Percentiles rank a stretch among this genome's conserved stretches.
Evolutionary conservation across 2,797 vertebrate genomes (phyloP).

Genomic region (Atherinosoma microstoma): DNA sequence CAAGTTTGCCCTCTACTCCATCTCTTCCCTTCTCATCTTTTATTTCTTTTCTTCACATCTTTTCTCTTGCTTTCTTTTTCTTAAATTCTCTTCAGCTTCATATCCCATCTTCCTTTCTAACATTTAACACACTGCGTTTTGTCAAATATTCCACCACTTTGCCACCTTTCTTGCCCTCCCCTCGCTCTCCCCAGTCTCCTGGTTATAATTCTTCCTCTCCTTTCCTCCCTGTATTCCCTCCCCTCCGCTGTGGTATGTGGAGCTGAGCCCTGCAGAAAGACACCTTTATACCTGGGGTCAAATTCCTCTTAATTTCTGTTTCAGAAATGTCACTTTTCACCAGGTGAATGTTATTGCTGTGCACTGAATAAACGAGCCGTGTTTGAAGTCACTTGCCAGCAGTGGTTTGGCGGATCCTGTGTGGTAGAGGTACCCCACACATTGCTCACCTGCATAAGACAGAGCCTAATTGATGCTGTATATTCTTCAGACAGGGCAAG

Average conservation of each 20-base stretch:
- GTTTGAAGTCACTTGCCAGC: slow-evolving; percentile 68
- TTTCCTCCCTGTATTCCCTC: slow-evolving; percentile 14
- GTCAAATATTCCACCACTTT: not conserved
- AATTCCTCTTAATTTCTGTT: slow-evolving; percentile 64
- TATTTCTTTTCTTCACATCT: slow-evolving; percentile 1
- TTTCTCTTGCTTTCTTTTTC: slow-evolving; percentile 1
- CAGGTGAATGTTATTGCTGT: slow-evolving; percentile 64
- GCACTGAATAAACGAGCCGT: slow-evolving; percentile 25
- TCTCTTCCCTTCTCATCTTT: not conserved
- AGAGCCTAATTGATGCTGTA: slow-evolving; percentile 49
- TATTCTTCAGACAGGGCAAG: slow-evolving; percentile 14
- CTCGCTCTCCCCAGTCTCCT: slow-evolving; percentile 40
- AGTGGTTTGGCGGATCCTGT: slow-evolving; percentile 38
- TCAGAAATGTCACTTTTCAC: slow-evolving; percentile 56
- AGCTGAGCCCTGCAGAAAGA: slow-evolving; percentile 61
- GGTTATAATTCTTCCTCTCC: slow-evolving; percentile 35
- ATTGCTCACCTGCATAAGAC: slow-evolving; percentile 28
- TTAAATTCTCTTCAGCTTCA: not conserved
- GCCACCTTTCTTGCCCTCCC: slow-evolving; percentile 22
- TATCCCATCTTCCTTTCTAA: not conserved
- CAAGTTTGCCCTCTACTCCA: not conserved
- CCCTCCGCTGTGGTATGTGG: slow-evolving; percentile 23
- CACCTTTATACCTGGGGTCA: slow-evolving; percentile 67
- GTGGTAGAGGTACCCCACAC: slow-evolving; percentile 57
- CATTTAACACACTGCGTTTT: slow-evolving; percentile 8